Evolutionary conservation across 1,140 invertebrate genomes (phyloP), one percentile per base, ranked within the genome.

Genomic region (Centruroides vittatus): DNA sequence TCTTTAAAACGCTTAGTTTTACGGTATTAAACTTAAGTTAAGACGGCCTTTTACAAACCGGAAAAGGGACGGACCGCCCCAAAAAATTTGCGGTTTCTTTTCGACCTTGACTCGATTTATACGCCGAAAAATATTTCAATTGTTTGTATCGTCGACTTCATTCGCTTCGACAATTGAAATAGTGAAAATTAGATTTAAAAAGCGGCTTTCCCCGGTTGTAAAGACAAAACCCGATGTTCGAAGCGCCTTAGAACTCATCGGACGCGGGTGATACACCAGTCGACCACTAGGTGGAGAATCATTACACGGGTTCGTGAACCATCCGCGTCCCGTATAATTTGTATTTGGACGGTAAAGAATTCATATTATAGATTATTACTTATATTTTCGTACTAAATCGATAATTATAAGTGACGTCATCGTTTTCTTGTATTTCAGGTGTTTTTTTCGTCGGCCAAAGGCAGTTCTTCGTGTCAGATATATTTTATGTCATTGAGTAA

Each of bases 401-500:
- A 11, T 35, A 41, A 10, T 55, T 51, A 51, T 51, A 34, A 34
- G 49, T 51, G 12, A 12, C 34, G 49, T 51, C 34, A 51, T 2
- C 49, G 34, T 34, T 51, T 12, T 51, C 53, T 65, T 67, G 41
- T 58, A 56, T 72, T 75, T 9, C 75, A 88, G 84, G 87, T 99
- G 68, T 99, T 99, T 82, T 99, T 99, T 79, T 98, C 95, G 50
- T 98, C 94, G 68, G 93, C 96, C 66, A 96, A 98, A 78, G 91
- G 93, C 71, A 93, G 94, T 70, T 96, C 94, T 66, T 93, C 93
- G 68, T 99, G 93, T 82, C 96, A 99, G 79, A 99, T 99, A 70
- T 99, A 99, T 75, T 99, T 99, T 78, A 99, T 99, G 96, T 98
- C 96, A 66, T 81, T 99, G 67, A 99, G 98, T 77, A 98, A 98